Evolutionary conservation across 2,113 vertebrate species (phyloP).

Genomic region (Xiphophorus couchianus): DNA sequence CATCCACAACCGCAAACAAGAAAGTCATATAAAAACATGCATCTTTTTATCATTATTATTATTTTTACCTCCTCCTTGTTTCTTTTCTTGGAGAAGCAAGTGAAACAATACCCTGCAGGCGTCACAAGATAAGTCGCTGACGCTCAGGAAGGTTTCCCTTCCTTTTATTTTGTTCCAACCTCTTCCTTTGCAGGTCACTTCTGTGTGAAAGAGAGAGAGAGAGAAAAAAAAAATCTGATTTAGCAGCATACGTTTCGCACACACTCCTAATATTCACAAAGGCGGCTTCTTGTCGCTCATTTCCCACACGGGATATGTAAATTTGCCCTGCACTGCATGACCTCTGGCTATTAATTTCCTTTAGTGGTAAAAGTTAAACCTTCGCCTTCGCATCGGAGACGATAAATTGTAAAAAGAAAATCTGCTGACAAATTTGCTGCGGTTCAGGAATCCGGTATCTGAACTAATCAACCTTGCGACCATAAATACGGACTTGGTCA

Average conservation of each 20-base stretch:
- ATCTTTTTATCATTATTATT: background rate
- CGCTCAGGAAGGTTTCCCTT: conserved; percentile 81
- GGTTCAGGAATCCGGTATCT: conserved; percentile 1
- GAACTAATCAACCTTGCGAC: conserved; percentile 61
- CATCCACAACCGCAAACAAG: background rate
- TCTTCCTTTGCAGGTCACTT: conserved; percentile 65
- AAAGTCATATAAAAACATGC: background rate
- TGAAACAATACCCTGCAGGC: conserved; percentile 77
- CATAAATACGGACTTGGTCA: conserved; percentile 62
- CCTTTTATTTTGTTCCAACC: conserved; percentile 65
- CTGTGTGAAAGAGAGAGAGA: conserved; percentile 24
- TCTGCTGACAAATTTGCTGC: conserved; percentile 19
- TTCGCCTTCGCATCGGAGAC: background rate
- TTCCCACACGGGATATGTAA: conserved; percentile 37
- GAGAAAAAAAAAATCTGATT: conserved; percentile 6
- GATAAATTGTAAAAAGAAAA: conserved; percentile 3
- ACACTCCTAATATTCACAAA: conserved; percentile 11
- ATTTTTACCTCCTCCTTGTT: conserved; percentile 9
- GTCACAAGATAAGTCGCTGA: conserved; percentile 77
- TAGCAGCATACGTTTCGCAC: conserved; percentile 25
- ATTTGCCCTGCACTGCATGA: background rate
- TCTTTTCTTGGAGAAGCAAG: conserved; percentile 43
- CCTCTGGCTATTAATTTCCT: conserved; percentile 13
- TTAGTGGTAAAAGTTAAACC: background rate
- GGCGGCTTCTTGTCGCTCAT: conserved; percentile 5